Conservation (phyloP, 2,113 vertebrate genomes). For the Psophia crepitans region DNA sequence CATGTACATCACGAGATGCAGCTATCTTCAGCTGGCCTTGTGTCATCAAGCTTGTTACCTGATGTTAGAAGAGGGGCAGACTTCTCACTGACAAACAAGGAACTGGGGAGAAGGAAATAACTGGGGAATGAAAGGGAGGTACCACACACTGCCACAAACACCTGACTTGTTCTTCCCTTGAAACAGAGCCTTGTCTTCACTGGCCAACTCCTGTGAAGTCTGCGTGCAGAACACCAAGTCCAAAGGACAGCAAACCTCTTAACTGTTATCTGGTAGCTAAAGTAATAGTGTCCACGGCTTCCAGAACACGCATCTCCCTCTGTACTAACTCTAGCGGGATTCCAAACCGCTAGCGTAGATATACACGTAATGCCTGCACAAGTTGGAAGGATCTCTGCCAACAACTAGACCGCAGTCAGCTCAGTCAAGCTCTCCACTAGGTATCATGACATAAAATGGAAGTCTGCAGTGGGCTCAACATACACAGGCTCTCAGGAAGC, state of each 20-base stretch:
- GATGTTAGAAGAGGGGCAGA: neutral
- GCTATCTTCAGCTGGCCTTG: neutral
- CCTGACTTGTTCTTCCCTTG: neutral
- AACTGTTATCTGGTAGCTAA: neutral
- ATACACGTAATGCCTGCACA: neutral
- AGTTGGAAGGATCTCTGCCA: neutral
- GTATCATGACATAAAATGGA: neutral
- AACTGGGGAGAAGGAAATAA: neutral
- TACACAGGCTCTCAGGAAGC: neutral
- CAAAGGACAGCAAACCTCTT: neutral
- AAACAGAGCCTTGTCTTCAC: neutral
- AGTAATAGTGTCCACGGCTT: neutral
- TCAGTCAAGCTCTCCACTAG: neutral
- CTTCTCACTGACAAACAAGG: neutral
- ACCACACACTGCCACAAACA: neutral
- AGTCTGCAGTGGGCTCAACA: neutral
- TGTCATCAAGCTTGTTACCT: neutral
- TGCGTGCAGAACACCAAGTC: neutral
- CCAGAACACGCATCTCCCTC: neutral
- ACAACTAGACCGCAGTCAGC: neutral
- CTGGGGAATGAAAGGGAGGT: neutral
- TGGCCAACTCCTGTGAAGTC: neutral
- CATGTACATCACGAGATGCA: neutral
- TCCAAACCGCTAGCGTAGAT: rapidly evolving
- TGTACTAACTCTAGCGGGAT: neutral